Percentiles rank a stretch among this genome's conserved stretches.
Evolutionary conservation across 2,888 invertebrate genomes (phyloP).

Genomic region (Dorcus hopei): DNA sequence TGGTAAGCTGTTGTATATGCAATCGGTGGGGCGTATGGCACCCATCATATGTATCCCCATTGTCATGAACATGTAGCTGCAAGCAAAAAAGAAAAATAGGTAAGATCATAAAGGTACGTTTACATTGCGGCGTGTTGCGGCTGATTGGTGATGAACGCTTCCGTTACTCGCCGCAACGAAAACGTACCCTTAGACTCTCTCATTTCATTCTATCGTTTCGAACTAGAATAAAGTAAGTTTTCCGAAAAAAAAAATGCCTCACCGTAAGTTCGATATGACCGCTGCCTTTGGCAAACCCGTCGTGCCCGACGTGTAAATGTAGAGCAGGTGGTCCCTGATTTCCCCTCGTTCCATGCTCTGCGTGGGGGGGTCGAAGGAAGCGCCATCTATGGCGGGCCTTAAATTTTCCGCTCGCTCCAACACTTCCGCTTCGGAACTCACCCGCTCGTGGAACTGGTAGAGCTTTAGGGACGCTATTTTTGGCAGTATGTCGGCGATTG

Average conservation of each 20-base stretch:
- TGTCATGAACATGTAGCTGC: constrained; percentile 53
- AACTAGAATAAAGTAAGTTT: no score
- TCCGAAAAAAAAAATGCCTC: constrained; percentile 14
- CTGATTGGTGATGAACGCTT: no score
- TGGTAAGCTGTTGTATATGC: constrained; percentile 87
- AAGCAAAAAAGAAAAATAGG: not conserved
- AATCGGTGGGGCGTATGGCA: constrained; percentile 64
- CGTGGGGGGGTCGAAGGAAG: constrained; percentile 31
- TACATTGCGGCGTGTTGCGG: no score
- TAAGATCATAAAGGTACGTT: no score
- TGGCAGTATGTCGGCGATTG: constrained; percentile 42
- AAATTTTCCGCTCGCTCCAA: constrained; percentile 33
- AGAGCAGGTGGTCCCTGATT: constrained; percentile 69
- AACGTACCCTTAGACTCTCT: no score
- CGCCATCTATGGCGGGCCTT: constrained; percentile 32
- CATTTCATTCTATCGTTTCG: no score
- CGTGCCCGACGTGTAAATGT: constrained; percentile 93
- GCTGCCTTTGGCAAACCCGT: constrained; percentile 98
- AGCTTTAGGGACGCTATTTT: constrained; percentile 39
- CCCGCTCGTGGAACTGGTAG: constrained; percentile 41
- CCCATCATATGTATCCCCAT: constrained; percentile 69
- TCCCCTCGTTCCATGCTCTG: constrained; percentile 36
- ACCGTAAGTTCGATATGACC: constrained; percentile 83
- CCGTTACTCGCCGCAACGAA: no score
- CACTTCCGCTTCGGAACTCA: constrained; percentile 6